phyloP scores from a whole-genome alignment of 2,888 invertebrate species.

The Rhagophthalmus giganteus region DNA sequence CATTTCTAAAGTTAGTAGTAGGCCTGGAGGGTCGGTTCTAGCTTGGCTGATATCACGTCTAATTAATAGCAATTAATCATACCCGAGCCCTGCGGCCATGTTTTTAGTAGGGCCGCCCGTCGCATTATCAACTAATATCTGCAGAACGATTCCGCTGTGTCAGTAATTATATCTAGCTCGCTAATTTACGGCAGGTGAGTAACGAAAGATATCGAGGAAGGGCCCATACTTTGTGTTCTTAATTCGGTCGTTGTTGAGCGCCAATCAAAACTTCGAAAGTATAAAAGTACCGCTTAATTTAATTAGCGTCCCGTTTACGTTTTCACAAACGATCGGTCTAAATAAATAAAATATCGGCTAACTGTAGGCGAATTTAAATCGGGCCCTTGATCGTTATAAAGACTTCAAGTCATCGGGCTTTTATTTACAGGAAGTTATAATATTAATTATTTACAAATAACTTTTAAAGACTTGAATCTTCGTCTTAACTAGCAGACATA shows the following conservation, averaged over 20 bases:
- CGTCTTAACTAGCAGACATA: too few species aligned
- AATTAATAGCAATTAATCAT: slow-evolving; percentile 44
- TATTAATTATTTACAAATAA: too few species aligned
- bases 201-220: slow-evolving; percentile 26
- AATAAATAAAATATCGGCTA: slow-evolving; percentile 5
- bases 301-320: slow-evolving; percentile 16
- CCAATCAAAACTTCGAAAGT: too few species aligned
- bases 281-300: slow-evolving; percentile 18
- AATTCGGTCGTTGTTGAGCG: too few species aligned
- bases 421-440: too few species aligned
- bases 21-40: slow-evolving; percentile 24
- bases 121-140: slow-evolving; percentile 41
- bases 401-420: too few species aligned
- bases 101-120: slow-evolving; percentile 35
- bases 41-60: slow-evolving; percentile 36
- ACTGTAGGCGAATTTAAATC: too few species aligned
- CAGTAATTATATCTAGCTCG: slow-evolving; percentile 37
- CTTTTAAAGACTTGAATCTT: too few species aligned
- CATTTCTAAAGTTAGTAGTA: slow-evolving; percentile 35
- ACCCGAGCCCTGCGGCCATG: slow-evolving; percentile 34
- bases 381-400: too few species aligned
- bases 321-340: slow-evolving; percentile 1
- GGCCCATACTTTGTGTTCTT: too few species aligned
- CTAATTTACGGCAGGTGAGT: slow-evolving; percentile 33
- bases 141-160: slow-evolving; percentile 34